A percentile compares a stretch with the other conserved stretches of the same genome.
Conservation (phyloP, 2,113 vertebrate genomes). For the Nothocercus nigrocapillus region DNA sequence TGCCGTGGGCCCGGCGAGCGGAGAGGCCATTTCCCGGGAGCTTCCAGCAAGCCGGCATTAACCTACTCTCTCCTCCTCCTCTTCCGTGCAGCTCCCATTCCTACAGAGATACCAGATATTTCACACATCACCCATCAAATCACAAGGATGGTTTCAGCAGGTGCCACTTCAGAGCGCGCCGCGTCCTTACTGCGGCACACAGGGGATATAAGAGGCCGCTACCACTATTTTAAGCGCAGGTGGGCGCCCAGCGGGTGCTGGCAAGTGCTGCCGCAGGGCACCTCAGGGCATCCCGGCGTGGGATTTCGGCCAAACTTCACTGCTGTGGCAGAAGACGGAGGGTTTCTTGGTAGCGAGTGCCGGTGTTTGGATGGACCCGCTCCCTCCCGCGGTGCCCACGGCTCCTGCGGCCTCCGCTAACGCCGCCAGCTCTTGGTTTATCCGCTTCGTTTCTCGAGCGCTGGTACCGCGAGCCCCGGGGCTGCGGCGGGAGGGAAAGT, state of each 20-base stretch:
- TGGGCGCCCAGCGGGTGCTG: accelerated
- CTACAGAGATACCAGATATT: background rate
- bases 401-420: background rate
- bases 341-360: background rate
- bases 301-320: background rate
- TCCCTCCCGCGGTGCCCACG: background rate
- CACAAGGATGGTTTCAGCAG: accelerated
- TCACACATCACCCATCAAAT: background rate
- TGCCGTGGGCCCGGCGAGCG: slow-evolving; percentile 76
- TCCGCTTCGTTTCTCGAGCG: no score
- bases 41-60: slow-evolving; percentile 51
- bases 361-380: accelerated
- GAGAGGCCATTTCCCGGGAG: slow-evolving; percentile 74
- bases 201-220: accelerated
- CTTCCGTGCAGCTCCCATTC: background rate
- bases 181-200: accelerated
- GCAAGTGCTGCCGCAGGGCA: accelerated
- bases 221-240: accelerated
- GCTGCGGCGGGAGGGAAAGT: no score
- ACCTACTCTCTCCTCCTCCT: slow-evolving; percentile 37
- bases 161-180: accelerated
- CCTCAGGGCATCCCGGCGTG: background rate
- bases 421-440: accelerated
- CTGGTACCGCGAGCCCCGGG: no score
- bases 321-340: background rate